Conservation (phyloP, 1,140 invertebrate species). For the Pogonognathellus flavescens region DNA sequence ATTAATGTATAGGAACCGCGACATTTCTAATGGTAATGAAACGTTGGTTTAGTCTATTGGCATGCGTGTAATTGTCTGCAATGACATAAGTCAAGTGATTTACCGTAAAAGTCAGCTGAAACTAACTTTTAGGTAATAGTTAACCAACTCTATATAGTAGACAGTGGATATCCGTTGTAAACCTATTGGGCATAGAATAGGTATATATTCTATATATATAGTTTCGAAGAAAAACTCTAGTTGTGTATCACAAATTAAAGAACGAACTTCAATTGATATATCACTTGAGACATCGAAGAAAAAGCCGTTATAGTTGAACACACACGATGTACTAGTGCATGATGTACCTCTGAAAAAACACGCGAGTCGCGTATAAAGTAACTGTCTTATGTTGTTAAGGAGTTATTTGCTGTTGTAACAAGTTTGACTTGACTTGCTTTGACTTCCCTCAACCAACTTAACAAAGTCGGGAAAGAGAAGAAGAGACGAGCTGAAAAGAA, state of each 20-base stretch:
- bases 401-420: slow-evolving; percentile 6
- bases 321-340: too few species aligned
- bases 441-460: not conserved
- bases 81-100: not conserved
- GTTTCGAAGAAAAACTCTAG: too few species aligned
- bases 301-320: not conserved
- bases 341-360: not conserved
- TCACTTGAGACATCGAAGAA: not conserved
- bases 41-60: not conserved
- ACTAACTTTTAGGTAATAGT: not conserved
- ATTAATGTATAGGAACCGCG: too few species aligned
- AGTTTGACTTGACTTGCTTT: not conserved
- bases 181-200: too few species aligned
- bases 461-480: not conserved
- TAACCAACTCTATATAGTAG: not conserved
- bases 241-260: too few species aligned
- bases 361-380: not conserved
- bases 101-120: not conserved
- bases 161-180: too few species aligned
- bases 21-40: too few species aligned
- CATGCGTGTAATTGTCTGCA: slow-evolving; percentile 3
- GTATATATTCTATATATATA: too few species aligned
- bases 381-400: not conserved
- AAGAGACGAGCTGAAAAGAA: slow-evolving; percentile 2
- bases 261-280: not conserved